Conservation (phyloP, 2,113 vertebrate species). For the Macrotus californicus region DNA sequence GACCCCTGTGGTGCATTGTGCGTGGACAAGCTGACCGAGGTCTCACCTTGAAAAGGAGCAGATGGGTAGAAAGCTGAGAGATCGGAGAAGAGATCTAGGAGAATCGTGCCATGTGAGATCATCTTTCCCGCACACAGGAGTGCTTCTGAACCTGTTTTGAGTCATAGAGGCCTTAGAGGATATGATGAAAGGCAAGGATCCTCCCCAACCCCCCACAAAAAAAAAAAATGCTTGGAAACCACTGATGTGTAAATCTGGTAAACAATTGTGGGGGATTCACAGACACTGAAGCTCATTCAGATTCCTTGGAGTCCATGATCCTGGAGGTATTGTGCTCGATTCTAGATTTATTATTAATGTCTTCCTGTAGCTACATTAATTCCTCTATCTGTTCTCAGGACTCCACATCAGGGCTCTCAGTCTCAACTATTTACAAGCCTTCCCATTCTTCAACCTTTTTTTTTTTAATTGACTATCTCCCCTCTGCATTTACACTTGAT, state of each 20-base stretch:
- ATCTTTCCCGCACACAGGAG: background rate
- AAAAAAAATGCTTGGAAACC: background rate
- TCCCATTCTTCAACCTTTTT: background rate
- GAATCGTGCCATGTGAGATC: background rate
- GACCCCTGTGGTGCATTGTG: background rate
- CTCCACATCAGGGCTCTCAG: background rate
- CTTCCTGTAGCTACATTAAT: background rate
- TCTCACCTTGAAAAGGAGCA: background rate
- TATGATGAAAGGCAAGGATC: background rate
- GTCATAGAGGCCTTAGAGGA: background rate
- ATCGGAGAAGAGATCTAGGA: constrained; percentile 1
- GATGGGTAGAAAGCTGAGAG: background rate
- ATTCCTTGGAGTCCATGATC: background rate
- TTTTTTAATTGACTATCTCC: background rate
- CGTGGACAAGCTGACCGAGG: background rate
- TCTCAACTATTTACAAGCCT: background rate
- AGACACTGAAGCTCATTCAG: background rate
- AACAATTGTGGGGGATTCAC: background rate
- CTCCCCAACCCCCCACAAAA: background rate
- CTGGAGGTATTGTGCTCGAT: background rate
- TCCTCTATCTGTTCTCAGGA: background rate
- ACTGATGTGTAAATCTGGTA: background rate
- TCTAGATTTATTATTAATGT: background rate
- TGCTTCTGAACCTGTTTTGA: background rate
- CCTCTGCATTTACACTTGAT: background rate